Evolutionary conservation across 1,140 invertebrate species (phyloP).

Genomic region (Patella vulgata): DNA sequence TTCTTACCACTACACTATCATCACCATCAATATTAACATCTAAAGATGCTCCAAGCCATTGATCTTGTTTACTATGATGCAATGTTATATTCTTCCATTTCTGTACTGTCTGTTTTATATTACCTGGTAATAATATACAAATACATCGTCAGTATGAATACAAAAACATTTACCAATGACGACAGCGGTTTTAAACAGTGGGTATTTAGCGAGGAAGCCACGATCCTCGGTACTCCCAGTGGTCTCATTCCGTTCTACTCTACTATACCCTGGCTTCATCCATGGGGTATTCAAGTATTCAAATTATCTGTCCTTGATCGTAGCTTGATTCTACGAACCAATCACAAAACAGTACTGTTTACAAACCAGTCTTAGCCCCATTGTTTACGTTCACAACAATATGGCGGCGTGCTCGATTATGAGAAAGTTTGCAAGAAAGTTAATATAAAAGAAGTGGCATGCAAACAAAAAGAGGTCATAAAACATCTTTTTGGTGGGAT

Average conservation of each 20-base stretch:
- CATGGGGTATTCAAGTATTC: no score
- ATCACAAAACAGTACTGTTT: background rate
- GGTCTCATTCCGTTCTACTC: no score
- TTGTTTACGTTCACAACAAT: no score
- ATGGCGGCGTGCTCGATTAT: no score
- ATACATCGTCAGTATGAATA: background rate
- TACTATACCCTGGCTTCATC: no score
- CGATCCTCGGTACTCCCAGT: conserved; percentile 24
- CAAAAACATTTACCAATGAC: background rate
- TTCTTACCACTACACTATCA: conserved; percentile 34
- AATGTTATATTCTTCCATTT: conserved; percentile 37
- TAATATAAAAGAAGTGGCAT: no score
- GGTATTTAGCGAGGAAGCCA: background rate
- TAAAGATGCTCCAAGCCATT: conserved; percentile 44
- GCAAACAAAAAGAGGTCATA: no score
- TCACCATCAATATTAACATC: conserved; percentile 38
- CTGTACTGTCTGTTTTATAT: conserved; percentile 33
- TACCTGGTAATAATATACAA: conserved; percentile 19
- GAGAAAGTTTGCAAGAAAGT: no score
- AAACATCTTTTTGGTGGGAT: no score
- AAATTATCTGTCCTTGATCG: no score
- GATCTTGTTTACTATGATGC: conserved; percentile 39
- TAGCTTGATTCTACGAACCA: no score
- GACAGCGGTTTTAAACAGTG: background rate
- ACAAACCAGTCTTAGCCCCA: no score